Evolutionary conservation across 2,797 vertebrate genomes (phyloP).

Genomic region (Diplodus puntazzo): DNA sequence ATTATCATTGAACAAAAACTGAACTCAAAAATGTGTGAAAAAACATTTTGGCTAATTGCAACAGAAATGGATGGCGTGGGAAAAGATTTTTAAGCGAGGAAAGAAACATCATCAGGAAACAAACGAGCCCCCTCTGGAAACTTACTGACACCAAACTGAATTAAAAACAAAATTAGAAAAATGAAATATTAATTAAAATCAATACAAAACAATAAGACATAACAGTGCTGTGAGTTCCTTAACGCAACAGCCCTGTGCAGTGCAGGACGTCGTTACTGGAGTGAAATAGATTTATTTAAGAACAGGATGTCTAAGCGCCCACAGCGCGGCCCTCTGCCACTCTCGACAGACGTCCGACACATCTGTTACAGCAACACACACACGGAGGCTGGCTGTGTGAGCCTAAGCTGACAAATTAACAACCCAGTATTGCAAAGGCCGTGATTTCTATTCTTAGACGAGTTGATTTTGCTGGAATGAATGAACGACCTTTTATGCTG

Average conservation of each 20-base stretch:
- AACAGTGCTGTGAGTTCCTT: neutral
- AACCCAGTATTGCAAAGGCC: slow-evolving; percentile 38
- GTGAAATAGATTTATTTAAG: slow-evolving; percentile 70
- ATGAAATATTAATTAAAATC: too few relatives aligned
- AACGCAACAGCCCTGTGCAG: slow-evolving; percentile 36
- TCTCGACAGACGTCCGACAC: slow-evolving; percentile 62
- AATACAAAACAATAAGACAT: too few relatives aligned
- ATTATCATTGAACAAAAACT: too few relatives aligned
- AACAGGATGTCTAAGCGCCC: slow-evolving; percentile 64
- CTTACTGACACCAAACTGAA: too few relatives aligned
- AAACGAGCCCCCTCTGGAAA: too few relatives aligned
- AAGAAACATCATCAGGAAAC: too few relatives aligned
- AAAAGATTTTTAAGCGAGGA: too few relatives aligned
- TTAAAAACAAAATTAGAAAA: too few relatives aligned
- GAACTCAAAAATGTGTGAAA: too few relatives aligned
- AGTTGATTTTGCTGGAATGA: slow-evolving; percentile 40
- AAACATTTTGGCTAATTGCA: too few relatives aligned
- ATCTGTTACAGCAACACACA: slow-evolving; percentile 62
- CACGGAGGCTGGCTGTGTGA: slow-evolving; percentile 39
- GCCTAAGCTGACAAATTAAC: slow-evolving; percentile 54
- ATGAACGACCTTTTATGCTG: slow-evolving; percentile 59
- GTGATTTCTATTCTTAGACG: slow-evolving; percentile 58
- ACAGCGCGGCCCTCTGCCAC: slow-evolving; percentile 47
- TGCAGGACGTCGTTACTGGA: slow-evolving; percentile 34
- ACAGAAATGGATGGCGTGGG: too few relatives aligned